These are phyloP conservation scores for Rhinichthys klamathensis DNA, from an alignment of 2,113 vertebrate genomes.

Conservation along the genomic window DNA sequence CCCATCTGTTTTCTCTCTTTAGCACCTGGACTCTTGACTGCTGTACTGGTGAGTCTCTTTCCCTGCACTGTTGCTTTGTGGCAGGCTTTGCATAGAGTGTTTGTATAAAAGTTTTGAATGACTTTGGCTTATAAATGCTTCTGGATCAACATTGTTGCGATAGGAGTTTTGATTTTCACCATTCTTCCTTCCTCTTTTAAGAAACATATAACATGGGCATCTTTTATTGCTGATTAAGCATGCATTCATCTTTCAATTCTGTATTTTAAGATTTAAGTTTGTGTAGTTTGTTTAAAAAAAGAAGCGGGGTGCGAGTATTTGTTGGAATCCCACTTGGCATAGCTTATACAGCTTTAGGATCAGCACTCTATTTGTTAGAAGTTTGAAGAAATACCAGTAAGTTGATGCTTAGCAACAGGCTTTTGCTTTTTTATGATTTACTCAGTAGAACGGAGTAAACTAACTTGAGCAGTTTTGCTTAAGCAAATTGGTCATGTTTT, in stretches of 20 bases:
- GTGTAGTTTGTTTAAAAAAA: neutral
- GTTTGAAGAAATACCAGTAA: constrained; percentile 48
- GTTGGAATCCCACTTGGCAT: neutral
- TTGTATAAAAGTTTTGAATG: neutral
- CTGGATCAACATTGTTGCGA: neutral
- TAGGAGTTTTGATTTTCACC: neutral
- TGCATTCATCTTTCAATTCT: neutral
- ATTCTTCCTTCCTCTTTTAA: constrained; percentile 39
- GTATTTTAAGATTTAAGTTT: neutral
- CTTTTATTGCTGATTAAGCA: neutral
- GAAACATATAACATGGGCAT: neutral
- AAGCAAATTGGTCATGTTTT: neutral
- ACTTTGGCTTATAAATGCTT: neutral
- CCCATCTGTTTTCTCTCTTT: constrained; percentile 37
- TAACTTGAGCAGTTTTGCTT: neutral
- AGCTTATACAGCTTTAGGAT: neutral
- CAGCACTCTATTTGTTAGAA: neutral
- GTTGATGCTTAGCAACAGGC: constrained; percentile 58
- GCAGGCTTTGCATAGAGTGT: neutral
- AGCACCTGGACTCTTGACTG: constrained; percentile 24
- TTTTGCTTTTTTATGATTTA: constrained; percentile 21
- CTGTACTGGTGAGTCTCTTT: constrained; percentile 39
- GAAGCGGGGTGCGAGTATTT: neutral
- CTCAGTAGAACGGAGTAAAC: neutral
- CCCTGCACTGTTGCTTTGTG: neutral